Conservation (phyloP, 2,113 vertebrate species). For the Eudyptes chrysolophus region DNA sequence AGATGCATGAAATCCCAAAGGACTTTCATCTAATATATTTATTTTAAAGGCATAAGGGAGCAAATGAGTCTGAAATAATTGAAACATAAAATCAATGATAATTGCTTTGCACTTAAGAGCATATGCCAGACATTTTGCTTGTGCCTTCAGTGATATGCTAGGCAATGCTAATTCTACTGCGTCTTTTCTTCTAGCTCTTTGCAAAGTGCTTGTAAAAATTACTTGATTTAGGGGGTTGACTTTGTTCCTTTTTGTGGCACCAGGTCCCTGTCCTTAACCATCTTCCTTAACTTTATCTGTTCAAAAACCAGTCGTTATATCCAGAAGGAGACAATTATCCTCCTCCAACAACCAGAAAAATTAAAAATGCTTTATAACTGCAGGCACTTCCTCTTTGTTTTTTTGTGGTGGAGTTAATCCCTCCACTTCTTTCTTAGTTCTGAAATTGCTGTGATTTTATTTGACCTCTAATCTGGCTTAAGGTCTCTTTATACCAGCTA, state of each 20-base stretch:
- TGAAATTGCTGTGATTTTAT: not conserved
- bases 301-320: not conserved
- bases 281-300: not conserved
- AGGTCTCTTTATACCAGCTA: not conserved
- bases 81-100: conserved; percentile 34
- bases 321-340: not conserved
- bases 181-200: not conserved
- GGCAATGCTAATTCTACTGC: not conserved
- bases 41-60: conserved; percentile 2
- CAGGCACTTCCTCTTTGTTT: not conserved
- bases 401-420: not conserved
- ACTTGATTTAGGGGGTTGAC: not conserved
- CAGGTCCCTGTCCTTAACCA: not conserved
- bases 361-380: not conserved
- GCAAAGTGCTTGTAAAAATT: not conserved
- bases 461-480: not conserved
- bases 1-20: not conserved
- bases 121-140: not conserved
- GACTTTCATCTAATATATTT: not conserved
- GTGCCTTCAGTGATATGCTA: not conserved
- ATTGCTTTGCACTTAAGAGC: not conserved
- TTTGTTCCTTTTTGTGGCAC: not conserved
- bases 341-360: not conserved
- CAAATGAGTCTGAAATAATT: conserved; percentile 27
- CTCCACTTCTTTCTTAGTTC: not conserved